Conservation (phyloP, 2,888 invertebrate genomes). For the Melitaea athalia region DNA sequence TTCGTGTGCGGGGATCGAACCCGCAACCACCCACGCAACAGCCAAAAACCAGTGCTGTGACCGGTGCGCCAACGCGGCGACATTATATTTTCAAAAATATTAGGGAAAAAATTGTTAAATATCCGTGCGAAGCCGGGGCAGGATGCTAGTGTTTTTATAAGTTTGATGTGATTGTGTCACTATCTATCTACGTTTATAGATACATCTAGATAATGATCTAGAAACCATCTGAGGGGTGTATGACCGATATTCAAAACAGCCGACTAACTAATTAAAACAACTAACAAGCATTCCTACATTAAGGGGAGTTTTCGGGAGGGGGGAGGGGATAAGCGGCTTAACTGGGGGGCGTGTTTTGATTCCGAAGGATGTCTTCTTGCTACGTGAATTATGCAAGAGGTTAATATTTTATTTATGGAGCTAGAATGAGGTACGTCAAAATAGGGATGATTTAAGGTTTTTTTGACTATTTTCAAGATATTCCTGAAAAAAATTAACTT, state of each 20-base stretch:
- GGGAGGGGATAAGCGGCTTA: constrained; percentile 72
- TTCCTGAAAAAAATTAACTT: no score
- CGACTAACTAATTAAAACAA: constrained; percentile 76
- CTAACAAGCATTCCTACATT: constrained; percentile 72
- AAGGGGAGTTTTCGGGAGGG: constrained; percentile 52
- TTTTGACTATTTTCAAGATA: not conserved
- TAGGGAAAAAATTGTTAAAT: no score
- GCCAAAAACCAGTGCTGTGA: no score
- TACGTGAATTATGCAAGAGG: constrained; percentile 78
- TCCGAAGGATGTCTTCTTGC: constrained; percentile 79
- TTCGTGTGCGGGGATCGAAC: no score
- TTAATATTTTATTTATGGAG: constrained; percentile 10
- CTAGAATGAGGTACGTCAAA: not conserved
- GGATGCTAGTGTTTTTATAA: no score
- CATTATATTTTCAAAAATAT: no score
- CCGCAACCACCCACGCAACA: no score
- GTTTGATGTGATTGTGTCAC: no score
- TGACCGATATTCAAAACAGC: constrained; percentile 33
- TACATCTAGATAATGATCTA: no score
- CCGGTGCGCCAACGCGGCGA: no score
- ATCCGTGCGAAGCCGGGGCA: no score
- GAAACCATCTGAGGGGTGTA: constrained; percentile 15
- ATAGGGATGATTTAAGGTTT: not conserved
- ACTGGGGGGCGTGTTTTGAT: constrained; percentile 74
- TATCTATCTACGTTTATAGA: no score